A percentile compares a stretch with the other conserved stretches of the same genome.
These are phyloP conservation scores for Lipophrys pholis DNA, from an alignment of 2,113 vertebrate genomes.

Conservation along the genomic window DNA sequence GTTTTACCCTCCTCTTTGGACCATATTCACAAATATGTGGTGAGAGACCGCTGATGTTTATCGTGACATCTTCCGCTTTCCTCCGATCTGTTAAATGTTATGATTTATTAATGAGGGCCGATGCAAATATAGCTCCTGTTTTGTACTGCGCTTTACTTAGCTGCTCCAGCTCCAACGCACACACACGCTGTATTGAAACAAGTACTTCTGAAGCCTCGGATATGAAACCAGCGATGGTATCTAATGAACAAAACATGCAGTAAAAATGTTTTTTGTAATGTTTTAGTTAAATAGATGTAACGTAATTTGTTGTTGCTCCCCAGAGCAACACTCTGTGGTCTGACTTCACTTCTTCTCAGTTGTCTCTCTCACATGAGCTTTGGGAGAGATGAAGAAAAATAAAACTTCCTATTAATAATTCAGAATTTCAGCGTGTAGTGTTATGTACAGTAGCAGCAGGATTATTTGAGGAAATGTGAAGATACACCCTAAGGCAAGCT, in stretches of 20 bases:
- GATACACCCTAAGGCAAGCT: constrained; percentile 50
- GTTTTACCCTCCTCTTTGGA: constrained; percentile 1
- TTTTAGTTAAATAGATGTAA: constrained; percentile 39
- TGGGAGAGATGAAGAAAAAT: constrained; percentile 56
- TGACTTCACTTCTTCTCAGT: constrained; percentile 47
- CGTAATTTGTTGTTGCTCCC: constrained; percentile 54
- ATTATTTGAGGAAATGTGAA: constrained; percentile 74
- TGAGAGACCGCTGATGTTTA: constrained; percentile 63
- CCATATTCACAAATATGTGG: constrained; percentile 57
- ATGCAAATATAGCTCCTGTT: constrained; percentile 74
- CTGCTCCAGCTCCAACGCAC: constrained; percentile 29
- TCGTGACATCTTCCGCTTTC: constrained; percentile 67
- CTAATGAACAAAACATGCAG: constrained; percentile 43
- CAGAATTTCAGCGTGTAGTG: constrained; percentile 62
- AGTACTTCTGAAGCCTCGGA: not conserved
- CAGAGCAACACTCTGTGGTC: constrained; percentile 47
- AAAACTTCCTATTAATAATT: constrained; percentile 77
- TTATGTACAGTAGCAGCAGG: constrained; percentile 70
- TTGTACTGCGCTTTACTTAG: constrained; percentile 30
- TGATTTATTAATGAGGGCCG: constrained; percentile 81
- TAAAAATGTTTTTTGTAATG: constrained; percentile 11
- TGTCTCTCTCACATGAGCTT: constrained; percentile 62
- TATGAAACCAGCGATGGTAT: constrained; percentile 23
- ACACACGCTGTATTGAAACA: constrained; percentile 10
- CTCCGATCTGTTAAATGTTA: constrained; percentile 75